Evolutionary conservation across 2,797 vertebrate genomes (phyloP), one percentile per base, ranked within the genome.

Genomic region (Oophaga sylvatica): DNA sequence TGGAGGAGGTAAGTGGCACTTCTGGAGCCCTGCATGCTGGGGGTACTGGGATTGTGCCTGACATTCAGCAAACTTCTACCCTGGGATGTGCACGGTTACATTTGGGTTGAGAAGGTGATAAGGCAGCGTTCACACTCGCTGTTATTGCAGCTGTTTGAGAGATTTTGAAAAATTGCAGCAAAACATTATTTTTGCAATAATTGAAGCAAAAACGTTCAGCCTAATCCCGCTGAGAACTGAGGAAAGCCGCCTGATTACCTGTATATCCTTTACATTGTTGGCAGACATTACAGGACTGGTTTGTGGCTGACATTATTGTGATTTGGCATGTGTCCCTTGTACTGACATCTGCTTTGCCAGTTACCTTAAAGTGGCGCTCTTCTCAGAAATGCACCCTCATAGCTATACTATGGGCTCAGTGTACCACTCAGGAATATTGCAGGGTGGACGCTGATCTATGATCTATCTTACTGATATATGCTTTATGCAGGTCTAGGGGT

Each of bases 1-100:
- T 94, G 73, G 92, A 94, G 78, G 91, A 93, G 92, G 93, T 93
- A 91, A 87, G 90, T 9, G 17, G 29, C 9, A 5, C 2, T 19
- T 20, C 45, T 56, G 80, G 20, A 68, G 63, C 63, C 53, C 1
- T 26, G 57, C 20, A 35, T 26, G 48, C 35, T 9, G 22, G 1
- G 11, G 13, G 16, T 6, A 7, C 12, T 12, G 20, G 1, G 4
- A 57, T 35, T 1, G 68, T 1, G n/a, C 1, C 20, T 17, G 67
- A 26, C 31, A 60, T 76, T 31, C 73, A 31, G 70, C 17, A 73
- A 67, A 57, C 45, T 56, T 75, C 19, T 48, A 84, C 20, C n/a
- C 4, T 71, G 26, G 26, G 13, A 11, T 22, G 22, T 56, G 1
- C 9, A 17, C 68, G 70, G 82, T 53, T 84, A 60, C 45, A 62